Conservation (phyloP, 2,888 invertebrate genomes). For the Melinaea menophilus region DNA sequence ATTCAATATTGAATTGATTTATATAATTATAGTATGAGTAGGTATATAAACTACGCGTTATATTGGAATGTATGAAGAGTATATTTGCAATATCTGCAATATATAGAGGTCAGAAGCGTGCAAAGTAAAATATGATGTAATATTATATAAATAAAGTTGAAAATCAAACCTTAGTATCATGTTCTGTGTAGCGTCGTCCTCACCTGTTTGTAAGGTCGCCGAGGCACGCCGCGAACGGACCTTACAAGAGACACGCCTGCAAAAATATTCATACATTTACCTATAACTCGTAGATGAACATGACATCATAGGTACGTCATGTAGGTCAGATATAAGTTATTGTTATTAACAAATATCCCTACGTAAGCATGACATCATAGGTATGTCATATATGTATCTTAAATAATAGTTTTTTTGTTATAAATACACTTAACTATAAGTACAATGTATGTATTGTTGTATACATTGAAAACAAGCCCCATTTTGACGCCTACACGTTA, state of each 20-base stretch:
- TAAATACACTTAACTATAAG: too few relatives aligned
- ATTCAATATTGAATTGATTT: not conserved
- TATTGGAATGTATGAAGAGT: not conserved
- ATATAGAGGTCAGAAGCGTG: constrained; percentile 9
- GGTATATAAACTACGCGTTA: not conserved
- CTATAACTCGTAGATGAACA: not conserved
- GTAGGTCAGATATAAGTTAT: too few relatives aligned
- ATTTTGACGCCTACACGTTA: constrained; percentile 21
- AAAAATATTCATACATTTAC: constrained; percentile 42
- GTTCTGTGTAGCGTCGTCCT: constrained; percentile 74
- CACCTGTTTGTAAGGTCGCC: constrained; percentile 77
- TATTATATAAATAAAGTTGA: constrained; percentile 52
- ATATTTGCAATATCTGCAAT: not conserved
- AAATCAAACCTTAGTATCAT: constrained; percentile 77
- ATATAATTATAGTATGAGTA: not conserved
- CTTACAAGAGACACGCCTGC: constrained; percentile 67
- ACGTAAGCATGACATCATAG: too few relatives aligned
- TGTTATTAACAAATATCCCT: too few relatives aligned
- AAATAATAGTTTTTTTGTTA: too few relatives aligned
- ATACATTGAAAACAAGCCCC: constrained; percentile 14
- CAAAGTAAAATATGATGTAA: constrained; percentile 22
- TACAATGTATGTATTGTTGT: not conserved
- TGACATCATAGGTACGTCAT: too few relatives aligned
- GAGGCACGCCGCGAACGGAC: constrained; percentile 66
- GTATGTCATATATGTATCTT: too few relatives aligned